Conservation (phyloP, 2,797 vertebrate species). For the Sternarchorhynchus goeldii region DNA sequence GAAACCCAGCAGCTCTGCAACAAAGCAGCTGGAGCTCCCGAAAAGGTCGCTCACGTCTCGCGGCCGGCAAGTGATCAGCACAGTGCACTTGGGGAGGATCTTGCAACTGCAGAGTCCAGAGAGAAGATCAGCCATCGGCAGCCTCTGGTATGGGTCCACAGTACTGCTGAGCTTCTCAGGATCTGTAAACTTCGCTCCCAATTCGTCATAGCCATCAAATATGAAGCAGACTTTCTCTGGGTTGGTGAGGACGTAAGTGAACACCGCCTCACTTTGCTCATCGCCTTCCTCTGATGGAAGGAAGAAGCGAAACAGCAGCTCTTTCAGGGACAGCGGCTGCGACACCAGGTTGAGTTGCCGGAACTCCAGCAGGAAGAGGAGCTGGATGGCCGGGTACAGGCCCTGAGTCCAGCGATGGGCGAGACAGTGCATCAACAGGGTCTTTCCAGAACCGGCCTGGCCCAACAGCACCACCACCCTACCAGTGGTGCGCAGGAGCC, state of each 20-base stretch:
- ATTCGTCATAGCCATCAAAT: conserved; percentile 92
- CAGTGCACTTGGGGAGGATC: conserved; percentile 82
- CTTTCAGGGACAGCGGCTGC: conserved; percentile 73
- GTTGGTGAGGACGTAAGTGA: conserved; percentile 78
- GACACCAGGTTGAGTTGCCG: conserved; percentile 83
- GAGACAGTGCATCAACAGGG: conserved; percentile 78
- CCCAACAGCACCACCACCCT: conserved; percentile 79
- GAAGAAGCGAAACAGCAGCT: conserved; percentile 83
- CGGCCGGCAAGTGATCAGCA: conserved; percentile 83
- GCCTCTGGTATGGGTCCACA: conserved; percentile 40
- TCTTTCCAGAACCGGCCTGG: conserved; percentile 87
- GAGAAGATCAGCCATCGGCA: conserved; percentile 76
- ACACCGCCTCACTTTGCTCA: conserved; percentile 68
- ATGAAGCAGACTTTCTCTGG: conserved; percentile 79
- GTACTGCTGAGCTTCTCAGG: neutral
- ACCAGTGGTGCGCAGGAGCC: conserved; percentile 72
- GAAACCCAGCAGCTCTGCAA: conserved; percentile 82
- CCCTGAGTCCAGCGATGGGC: conserved; percentile 81
- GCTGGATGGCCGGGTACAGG: conserved; percentile 72
- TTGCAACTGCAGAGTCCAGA: conserved; percentile 76
- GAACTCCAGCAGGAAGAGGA: conserved; percentile 88
- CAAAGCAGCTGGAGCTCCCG: conserved; percentile 62
- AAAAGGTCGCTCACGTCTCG: conserved; percentile 74
- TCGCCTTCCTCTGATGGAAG: conserved; percentile 65
- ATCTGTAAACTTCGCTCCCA: conserved; percentile 62